Conservation (phyloP, 2,113 vertebrate genomes). For the Promerops cafer region DNA sequence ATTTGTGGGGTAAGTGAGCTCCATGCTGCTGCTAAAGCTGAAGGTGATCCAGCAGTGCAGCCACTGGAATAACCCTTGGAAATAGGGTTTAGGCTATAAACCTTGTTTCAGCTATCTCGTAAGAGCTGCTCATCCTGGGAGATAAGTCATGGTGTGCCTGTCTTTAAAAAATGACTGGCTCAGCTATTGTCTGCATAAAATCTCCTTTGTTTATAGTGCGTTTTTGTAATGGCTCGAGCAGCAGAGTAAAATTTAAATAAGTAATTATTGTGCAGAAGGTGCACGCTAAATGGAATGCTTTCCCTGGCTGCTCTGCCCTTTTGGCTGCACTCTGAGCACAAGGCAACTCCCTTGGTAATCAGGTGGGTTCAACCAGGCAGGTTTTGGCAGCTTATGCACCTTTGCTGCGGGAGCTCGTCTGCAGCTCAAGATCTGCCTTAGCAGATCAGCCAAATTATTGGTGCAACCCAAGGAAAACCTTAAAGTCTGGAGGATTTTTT, state of each 20-base stretch:
- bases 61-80: conserved; percentile 47
- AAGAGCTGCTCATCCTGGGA: conserved; percentile 30
- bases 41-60: conserved; percentile 12
- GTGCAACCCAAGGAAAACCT: background rate
- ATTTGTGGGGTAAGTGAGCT: background rate
- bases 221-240: conserved; percentile 13
- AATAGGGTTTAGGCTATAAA: conserved; percentile 54
- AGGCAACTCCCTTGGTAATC: background rate
- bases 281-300: background rate
- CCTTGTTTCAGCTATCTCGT: conserved; percentile 4
- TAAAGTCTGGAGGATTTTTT: background rate
- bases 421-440: background rate
- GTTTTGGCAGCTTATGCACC: background rate
- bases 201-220: conserved; percentile 14
- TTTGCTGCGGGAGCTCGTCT: background rate
- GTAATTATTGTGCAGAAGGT: conserved; percentile 27
- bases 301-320: conserved; percentile 5
- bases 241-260: conserved; percentile 47
- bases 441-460: background rate
- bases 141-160: conserved; percentile 16
- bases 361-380: background rate
- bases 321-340: background rate
- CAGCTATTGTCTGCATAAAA: conserved; percentile 48
- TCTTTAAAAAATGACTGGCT: conserved; percentile 52
- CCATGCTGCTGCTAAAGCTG: background rate